Evolutionary conservation across 1,140 invertebrate genomes (phyloP).

Genomic region (Nylanderia fulva): DNA sequence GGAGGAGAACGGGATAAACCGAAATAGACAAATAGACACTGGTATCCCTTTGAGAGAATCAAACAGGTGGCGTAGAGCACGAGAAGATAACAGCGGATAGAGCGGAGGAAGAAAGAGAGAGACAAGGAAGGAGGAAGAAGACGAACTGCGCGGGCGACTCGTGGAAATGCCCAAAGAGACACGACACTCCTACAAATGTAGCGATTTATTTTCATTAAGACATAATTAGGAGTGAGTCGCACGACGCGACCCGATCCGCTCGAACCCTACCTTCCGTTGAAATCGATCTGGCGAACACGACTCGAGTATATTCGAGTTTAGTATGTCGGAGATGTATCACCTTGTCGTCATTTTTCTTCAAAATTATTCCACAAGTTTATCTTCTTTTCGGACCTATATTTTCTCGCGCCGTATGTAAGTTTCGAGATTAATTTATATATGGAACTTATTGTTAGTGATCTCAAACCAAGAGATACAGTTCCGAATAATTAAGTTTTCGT

Average conservation of each 20-base stretch:
- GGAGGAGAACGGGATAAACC: slow-evolving; percentile 50
- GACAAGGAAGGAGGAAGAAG: not conserved
- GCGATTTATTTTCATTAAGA: slow-evolving; percentile 84
- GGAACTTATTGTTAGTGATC: too few relatives aligned
- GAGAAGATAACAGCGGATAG: slow-evolving; percentile 54
- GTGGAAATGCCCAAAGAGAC: slow-evolving; percentile 69
- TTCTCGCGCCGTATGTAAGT: too few relatives aligned
- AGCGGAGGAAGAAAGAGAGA: not conserved
- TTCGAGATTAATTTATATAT: too few relatives aligned
- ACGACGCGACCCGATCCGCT: slow-evolving; percentile 55
- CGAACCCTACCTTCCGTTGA: slow-evolving; percentile 33
- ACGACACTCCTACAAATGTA: slow-evolving; percentile 79
- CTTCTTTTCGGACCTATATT: too few relatives aligned
- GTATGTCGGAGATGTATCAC: slow-evolving; percentile 18
- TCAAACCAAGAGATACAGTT: too few relatives aligned
- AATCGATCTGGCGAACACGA: not conserved
- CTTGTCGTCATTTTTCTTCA: slow-evolving; percentile 1
- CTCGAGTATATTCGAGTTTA: not conserved
- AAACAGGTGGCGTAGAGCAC: slow-evolving; percentile 76
- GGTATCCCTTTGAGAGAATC: slow-evolving; percentile 73
- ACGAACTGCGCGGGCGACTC: slow-evolving; percentile 41
- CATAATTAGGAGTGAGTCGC: slow-evolving; percentile 75
- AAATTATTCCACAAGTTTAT: not conserved
- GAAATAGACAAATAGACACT: slow-evolving; percentile 80
- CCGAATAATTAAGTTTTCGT: too few relatives aligned